Evolutionary conservation across 2,797 vertebrate species (phyloP).

Genomic region (Erethizon dorsatum): DNA sequence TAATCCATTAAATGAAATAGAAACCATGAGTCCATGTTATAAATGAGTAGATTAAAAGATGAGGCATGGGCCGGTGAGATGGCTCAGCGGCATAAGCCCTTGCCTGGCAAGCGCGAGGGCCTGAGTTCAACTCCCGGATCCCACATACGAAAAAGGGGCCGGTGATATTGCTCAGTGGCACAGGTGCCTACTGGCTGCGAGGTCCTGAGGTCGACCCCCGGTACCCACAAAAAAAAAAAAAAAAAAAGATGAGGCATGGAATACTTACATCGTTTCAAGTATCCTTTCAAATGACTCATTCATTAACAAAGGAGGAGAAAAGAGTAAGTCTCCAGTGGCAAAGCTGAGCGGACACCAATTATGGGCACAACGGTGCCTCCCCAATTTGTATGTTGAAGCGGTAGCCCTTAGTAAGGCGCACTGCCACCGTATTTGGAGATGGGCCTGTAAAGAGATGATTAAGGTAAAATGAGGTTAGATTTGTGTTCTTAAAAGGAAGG

Average conservation of each 20-base stretch:
- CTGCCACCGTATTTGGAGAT: neutral
- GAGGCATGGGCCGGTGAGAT: neutral
- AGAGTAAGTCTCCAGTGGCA: neutral
- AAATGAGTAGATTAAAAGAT: neutral
- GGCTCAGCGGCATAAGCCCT: too few relatives aligned
- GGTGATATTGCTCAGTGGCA: too few relatives aligned
- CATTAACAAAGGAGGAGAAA: neutral
- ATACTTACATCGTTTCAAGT: neutral
- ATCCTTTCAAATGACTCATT: neutral
- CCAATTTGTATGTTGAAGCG: neutral
- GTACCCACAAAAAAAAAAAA: too few relatives aligned
- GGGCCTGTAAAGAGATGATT: neutral
- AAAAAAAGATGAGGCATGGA: too few relatives aligned
- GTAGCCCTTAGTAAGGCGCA: neutral
- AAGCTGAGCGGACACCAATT: neutral
- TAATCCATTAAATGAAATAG: neutral
- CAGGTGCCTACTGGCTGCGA: too few relatives aligned
- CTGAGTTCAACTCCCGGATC: too few relatives aligned
- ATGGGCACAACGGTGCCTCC: neutral
- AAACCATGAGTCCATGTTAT: neutral
- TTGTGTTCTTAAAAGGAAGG: neutral
- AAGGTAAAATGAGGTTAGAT: neutral
- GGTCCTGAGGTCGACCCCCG: too few relatives aligned
- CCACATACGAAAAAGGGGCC: too few relatives aligned
- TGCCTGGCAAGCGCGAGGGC: too few relatives aligned